Evolutionary conservation across 2,888 invertebrate species (phyloP), one percentile per base, ranked within the genome.

Genomic region (Lingula anatina): DNA sequence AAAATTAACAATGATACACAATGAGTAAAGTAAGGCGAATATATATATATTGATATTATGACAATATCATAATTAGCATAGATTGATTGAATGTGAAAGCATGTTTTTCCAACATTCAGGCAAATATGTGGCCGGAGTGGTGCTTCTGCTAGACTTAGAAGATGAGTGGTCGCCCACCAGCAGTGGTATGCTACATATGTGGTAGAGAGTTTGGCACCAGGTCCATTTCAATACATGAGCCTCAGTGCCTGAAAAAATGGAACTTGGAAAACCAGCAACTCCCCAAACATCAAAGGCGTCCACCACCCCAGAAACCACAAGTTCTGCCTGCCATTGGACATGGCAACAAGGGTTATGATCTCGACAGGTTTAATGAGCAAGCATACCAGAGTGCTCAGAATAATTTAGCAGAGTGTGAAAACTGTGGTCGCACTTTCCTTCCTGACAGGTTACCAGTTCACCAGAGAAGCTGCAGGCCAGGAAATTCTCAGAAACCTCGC

Each of bases 391-490:
- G 81, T 35, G 80, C 84, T 47, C 77, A 84, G 54, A 60, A 62
- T 1, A 15, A 20, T 18, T 25, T 46, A 25, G 28, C 83, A 20
- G 81, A 83, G 3, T 86, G 86, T 61, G 77, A 78, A 39, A 82
- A 82, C 61, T 87, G 87, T 68, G 83, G 83, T 9, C 78, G 87
- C 41, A 86, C 85, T 24, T 87, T 87, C 75, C 78, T 82, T 55
- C 85, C 86, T 0, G 86, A 86, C 59, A 78, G 86, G 31, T 71
- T 87, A n/a, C 65, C 78, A 12, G 81, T 85, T 2, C 86, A 86
- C 67, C 82, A 83, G 62, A 78, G 81, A 49, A 82, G 81, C 56
- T 86, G 86, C 61, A 76, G 73, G 18, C 75, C 78, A n/a, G n/a
- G n/a, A n/a, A n/a, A n/a, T n/a, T n/a, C n/a, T n/a, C n/a, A n/a